These are phyloP conservation scores for Benitochromis conjunctus DNA, from an alignment of 2,113 vertebrate species.

Conservation along the genomic window DNA sequence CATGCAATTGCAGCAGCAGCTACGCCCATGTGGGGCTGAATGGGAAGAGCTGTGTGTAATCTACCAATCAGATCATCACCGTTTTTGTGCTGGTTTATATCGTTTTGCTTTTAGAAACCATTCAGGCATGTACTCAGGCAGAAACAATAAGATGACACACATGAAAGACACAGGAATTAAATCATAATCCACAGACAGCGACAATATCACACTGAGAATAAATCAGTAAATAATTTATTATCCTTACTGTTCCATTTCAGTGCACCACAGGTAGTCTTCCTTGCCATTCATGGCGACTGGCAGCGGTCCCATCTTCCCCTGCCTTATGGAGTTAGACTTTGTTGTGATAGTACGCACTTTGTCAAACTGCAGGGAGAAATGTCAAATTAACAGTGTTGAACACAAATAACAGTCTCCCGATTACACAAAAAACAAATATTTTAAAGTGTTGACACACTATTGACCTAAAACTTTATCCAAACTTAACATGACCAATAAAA, in stretches of 20 bases:
- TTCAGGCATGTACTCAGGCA: background rate
- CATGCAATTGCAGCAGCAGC: background rate
- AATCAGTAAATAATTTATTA: background rate
- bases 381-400: background rate
- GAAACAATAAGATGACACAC: background rate
- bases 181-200: background rate
- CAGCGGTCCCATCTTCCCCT: conserved; percentile 81
- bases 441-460: background rate
- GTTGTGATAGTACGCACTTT: conserved; percentile 89
- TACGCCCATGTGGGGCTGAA: background rate
- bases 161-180: background rate
- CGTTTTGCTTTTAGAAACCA: background rate
- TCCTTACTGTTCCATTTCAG: conserved; percentile 85
- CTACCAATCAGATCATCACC: background rate
- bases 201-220: background rate
- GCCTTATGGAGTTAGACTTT: conserved; percentile 82
- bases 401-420: background rate
- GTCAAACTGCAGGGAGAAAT: conserved; percentile 74
- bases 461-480: background rate
- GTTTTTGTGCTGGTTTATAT: background rate
- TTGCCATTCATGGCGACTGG: conserved; percentile 86
- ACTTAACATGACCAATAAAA: background rate
- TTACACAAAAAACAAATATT: background rate
- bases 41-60: background rate
- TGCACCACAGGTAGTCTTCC: conserved; percentile 87